A percentile compares a stretch with the other conserved stretches of the same genome.
phyloP scores from a whole-genome alignment of 2,797 vertebrate genomes.

The Sarcophilus harrisii region DNA sequence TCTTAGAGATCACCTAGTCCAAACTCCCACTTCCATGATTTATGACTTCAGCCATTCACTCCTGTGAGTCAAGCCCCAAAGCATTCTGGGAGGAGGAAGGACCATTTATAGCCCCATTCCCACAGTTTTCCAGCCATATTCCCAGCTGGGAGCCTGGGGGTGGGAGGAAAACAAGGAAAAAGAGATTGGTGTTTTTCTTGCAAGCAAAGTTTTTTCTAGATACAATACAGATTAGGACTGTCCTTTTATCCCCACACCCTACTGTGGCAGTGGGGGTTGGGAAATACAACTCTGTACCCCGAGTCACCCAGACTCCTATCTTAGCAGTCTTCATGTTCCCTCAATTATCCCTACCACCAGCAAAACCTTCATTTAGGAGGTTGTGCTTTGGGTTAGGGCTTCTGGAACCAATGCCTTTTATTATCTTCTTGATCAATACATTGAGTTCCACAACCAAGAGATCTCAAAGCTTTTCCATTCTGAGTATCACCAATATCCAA shows the following conservation, averaged over 20 bases:
- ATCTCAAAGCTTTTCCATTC: neutral
- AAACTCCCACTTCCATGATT: slow-evolving; percentile 65
- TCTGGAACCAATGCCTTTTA: neutral
- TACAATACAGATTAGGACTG: neutral
- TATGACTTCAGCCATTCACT: slow-evolving; percentile 53
- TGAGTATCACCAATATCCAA: neutral
- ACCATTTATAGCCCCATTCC: slow-evolving; percentile 43
- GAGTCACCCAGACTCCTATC: neutral
- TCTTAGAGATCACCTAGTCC: slow-evolving; percentile 53
- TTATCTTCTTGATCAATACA: neutral
- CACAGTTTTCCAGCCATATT: slow-evolving; percentile 1
- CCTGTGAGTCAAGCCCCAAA: slow-evolving; percentile 34
- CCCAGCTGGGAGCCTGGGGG: neutral
- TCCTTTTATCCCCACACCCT: slow-evolving; percentile 11
- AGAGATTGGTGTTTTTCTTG: neutral
- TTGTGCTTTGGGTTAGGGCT: neutral
- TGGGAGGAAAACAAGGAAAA: neutral
- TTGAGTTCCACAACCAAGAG: neutral
- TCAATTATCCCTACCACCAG: neutral
- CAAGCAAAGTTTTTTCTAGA: neutral
- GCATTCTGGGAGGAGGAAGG: slow-evolving; percentile 27
- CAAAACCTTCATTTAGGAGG: neutral
- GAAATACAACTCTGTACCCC: neutral
- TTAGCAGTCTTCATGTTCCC: neutral
- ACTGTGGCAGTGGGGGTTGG: neutral